Evolutionary conservation across 2,113 vertebrate species (phyloP).

Genomic region (Cervus canadensis): DNA sequence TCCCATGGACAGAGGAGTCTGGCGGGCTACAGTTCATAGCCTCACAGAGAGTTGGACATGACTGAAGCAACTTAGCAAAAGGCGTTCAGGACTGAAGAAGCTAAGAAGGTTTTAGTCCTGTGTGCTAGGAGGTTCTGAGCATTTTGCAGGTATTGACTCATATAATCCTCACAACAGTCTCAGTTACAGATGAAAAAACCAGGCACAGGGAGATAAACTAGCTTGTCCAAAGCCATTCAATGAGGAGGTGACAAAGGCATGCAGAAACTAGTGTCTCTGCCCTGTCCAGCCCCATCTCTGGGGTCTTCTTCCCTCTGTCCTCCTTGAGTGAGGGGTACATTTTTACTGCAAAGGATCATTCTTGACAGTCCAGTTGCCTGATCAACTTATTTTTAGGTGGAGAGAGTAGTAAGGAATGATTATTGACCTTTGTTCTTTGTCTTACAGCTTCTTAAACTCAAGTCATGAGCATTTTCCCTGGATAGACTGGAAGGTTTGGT

Average conservation of each 20-base stretch:
- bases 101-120: fast-evolving
- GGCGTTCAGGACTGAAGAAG: not conserved
- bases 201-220: not conserved
- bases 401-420: not conserved
- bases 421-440: not conserved
- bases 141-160: too few relatives aligned
- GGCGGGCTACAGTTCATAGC: not conserved
- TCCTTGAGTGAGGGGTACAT: not conserved
- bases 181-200: not conserved
- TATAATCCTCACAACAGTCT: not conserved
- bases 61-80: not conserved
- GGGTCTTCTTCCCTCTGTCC: not conserved
- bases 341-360: not conserved
- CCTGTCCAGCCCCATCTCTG: fast-evolving
- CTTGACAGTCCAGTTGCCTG: not conserved
- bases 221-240: not conserved
- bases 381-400: not conserved
- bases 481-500: not conserved
- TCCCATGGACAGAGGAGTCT: not conserved
- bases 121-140: not conserved
- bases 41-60: not conserved
- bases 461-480: not conserved
- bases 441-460: not conserved
- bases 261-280: fast-evolving
- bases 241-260: not conserved